phyloP scores from a whole-genome alignment of 2,888 invertebrate species.

The Cephus pygmeus region DNA sequence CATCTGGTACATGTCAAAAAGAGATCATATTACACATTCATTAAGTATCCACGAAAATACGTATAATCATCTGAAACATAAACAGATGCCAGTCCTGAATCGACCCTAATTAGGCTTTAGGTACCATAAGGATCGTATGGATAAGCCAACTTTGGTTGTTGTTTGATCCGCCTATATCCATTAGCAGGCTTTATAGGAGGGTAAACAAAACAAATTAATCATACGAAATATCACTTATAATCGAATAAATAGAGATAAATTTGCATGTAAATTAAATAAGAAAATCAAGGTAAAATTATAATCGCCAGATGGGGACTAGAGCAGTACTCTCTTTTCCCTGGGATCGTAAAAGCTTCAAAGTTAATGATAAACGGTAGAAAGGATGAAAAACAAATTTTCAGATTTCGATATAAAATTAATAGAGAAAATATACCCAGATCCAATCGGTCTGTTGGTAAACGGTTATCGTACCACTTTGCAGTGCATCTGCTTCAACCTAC shows the following conservation, averaged over 20 bases:
- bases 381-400: not conserved
- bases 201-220: not conserved
- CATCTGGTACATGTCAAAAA: too few relatives aligned
- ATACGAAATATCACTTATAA: not conserved
- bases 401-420: not conserved
- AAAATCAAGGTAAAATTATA: not conserved
- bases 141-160: not conserved
- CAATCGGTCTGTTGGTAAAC: too few relatives aligned
- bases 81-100: not conserved
- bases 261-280: not conserved
- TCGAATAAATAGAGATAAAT: not conserved
- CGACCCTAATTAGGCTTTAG: not conserved
- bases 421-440: not conserved
- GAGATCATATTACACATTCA: not conserved
- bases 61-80: not conserved
- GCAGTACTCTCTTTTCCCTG: not conserved
- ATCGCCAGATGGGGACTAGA: not conserved
- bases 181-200: not conserved
- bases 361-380: not conserved
- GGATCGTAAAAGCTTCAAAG: not conserved
- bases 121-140: not conserved
- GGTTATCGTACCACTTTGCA: too few relatives aligned
- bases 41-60: not conserved
- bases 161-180: not conserved
- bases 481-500: too few relatives aligned